Evolutionary conservation across 2,113 vertebrate genomes (phyloP).

Genomic region (Onychorhynchus coronatus): DNA sequence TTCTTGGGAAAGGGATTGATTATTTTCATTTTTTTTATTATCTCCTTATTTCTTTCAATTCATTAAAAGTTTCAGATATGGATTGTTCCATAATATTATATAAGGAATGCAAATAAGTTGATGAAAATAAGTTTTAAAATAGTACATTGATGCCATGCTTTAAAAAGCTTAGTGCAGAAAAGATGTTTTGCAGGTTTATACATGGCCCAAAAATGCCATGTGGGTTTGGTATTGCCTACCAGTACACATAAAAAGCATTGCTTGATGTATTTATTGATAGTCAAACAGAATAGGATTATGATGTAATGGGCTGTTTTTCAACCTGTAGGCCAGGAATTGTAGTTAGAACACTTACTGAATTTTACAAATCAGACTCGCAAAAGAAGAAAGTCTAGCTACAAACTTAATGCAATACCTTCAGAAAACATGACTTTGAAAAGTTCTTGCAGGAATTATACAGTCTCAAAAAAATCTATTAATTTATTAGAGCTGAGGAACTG

Average conservation of each 20-base stretch:
- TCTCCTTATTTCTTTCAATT: neutral
- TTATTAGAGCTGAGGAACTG: neutral
- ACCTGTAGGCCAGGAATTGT: neutral
- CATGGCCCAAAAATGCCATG: neutral
- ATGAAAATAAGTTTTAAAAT: neutral
- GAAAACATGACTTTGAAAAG: constrained; percentile 35
- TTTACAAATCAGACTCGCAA: neutral
- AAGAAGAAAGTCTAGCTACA: neutral
- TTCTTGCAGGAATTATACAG: constrained; percentile 1
- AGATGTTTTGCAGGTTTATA: neutral
- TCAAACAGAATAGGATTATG: neutral
- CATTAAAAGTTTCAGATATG: neutral
- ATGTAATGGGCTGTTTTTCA: neutral
- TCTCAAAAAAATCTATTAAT: constrained; percentile 27
- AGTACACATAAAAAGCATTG: neutral
- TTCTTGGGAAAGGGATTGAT: neutral
- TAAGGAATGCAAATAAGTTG: neutral
- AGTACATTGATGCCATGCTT: neutral
- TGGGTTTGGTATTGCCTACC: neutral
- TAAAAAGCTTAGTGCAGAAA: neutral
- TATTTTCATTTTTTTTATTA: neutral
- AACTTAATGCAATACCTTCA: neutral
- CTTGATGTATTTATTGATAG: neutral
- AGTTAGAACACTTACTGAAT: neutral
- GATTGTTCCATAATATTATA: neutral